Percentiles rank a stretch among this genome's conserved stretches.
These are phyloP conservation scores for Rhinichthys osculus DNA, from an alignment of 2,797 vertebrate genomes.

Conservation along the genomic window DNA sequence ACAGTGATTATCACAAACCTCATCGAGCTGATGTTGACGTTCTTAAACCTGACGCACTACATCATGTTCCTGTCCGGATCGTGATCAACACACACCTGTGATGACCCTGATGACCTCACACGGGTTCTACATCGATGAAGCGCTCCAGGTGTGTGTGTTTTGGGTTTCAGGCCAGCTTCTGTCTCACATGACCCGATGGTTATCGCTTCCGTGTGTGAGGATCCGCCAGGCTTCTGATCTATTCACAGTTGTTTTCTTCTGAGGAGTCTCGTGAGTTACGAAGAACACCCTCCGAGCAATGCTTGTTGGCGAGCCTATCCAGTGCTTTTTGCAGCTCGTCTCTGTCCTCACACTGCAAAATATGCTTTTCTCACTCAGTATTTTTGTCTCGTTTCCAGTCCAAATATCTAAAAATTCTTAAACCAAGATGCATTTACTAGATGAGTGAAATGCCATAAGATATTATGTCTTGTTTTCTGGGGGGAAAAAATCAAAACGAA, in stretches of 20 bases:
- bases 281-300: not conserved
- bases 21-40: not conserved
- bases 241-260: not conserved
- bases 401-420: too few relatives aligned
- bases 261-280: not conserved
- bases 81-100: conserved; percentile 34
- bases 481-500: too few relatives aligned
- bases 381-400: too few relatives aligned
- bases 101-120: conserved; percentile 54
- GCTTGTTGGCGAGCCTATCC: not conserved
- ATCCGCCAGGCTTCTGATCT: not conserved
- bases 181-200: not conserved
- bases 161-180: conserved; percentile 25
- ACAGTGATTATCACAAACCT: too few relatives aligned
- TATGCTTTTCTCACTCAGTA: too few relatives aligned
- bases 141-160: not conserved
- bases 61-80: conserved; percentile 29
- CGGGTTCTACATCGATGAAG: conserved; percentile 1
- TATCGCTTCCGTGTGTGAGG: conserved; percentile 6
- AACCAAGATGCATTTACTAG: too few relatives aligned
- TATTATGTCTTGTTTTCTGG: too few relatives aligned
- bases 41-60: not conserved
- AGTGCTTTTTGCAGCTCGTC: not conserved
- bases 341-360: too few relatives aligned
- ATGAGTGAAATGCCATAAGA: too few relatives aligned